These are phyloP conservation scores for Philypnodon macrostomus DNA, from an alignment of 2,797 vertebrate genomes.

Conservation along the genomic window DNA sequence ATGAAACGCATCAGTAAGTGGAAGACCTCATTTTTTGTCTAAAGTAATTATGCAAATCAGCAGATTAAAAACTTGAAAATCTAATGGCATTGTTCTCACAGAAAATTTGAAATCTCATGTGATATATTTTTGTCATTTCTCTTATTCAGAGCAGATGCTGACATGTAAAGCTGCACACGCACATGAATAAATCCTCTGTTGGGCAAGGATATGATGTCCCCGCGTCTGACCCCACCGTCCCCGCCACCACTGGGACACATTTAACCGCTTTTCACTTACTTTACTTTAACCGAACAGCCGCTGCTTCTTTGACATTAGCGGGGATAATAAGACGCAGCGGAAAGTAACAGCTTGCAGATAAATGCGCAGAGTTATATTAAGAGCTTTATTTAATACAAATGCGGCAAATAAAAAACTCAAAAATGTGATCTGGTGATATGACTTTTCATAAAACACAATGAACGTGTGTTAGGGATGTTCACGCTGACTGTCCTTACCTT, in stretches of 20 bases:
- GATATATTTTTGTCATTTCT: no score
- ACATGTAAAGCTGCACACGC: constrained; percentile 6
- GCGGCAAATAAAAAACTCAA: background rate
- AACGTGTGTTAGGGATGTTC: no score
- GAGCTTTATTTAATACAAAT: background rate
- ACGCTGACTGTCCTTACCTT: constrained; percentile 57
- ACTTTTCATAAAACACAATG: no score
- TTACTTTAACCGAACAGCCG: background rate
- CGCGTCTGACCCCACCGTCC: constrained; percentile 2
- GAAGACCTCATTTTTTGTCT: no score
- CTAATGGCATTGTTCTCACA: no score
- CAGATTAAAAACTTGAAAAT: no score
- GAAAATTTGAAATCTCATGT: no score
- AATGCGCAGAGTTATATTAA: no score
- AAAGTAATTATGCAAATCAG: no score
- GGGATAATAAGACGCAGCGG: background rate
- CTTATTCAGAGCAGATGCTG: background rate
- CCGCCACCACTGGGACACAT: background rate
- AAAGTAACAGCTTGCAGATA: background rate
- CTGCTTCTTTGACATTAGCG: background rate
- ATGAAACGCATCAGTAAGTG: background rate
- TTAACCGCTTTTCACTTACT: constrained; percentile 6
- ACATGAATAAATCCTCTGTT: constrained; percentile 20
- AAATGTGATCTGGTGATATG: no score
- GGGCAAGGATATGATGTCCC: constrained; percentile 9